phyloP scores from a whole-genome alignment of 2,113 vertebrate species.

The Plotosus lineatus region DNA sequence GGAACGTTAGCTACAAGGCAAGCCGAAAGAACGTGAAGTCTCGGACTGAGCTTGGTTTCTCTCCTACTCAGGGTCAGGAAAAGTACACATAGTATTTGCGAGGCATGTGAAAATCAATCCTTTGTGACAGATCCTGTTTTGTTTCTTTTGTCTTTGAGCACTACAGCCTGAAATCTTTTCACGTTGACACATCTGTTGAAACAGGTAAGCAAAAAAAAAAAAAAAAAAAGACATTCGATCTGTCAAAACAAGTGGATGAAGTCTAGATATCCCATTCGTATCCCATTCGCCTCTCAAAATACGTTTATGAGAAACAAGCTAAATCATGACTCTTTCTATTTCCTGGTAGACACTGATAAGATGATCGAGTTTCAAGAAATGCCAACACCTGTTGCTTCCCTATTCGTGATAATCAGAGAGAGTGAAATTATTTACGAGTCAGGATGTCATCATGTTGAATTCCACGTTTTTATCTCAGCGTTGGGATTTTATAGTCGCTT shows the following conservation, averaged over 20 bases:
- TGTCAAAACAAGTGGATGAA: constrained; percentile 10
- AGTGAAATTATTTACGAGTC: constrained; percentile 9
- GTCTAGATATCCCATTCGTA: not conserved
- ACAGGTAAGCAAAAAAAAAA: constrained; percentile 18
- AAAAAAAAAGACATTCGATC: not conserved
- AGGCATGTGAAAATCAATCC: constrained; percentile 17
- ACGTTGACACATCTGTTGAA: constrained; percentile 34
- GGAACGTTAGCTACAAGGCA: not conserved
- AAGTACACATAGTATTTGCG: constrained; percentile 4
- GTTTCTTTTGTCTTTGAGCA: constrained; percentile 8
- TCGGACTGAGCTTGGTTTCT: not conserved
- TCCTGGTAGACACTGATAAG: constrained; percentile 17
- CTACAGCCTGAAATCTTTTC: not conserved
- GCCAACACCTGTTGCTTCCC: not conserved
- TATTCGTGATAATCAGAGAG: not conserved
- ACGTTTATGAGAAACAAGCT: constrained; percentile 12
- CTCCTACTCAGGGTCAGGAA: not conserved
- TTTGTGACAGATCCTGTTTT: not conserved
- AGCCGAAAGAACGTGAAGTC: not conserved
- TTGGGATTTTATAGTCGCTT: not conserved
- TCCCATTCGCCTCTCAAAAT: not conserved
- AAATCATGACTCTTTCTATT: constrained; percentile 10
- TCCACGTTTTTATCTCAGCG: constrained; percentile 2
- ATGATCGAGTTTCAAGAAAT: not conserved
- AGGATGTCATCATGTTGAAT: constrained; percentile 14